A percentile compares a stretch with the other conserved stretches of the same genome.
Evolutionary conservation across 2,113 vertebrate species (phyloP).

Genomic region (Syngnathoides biaculeatus): DNA sequence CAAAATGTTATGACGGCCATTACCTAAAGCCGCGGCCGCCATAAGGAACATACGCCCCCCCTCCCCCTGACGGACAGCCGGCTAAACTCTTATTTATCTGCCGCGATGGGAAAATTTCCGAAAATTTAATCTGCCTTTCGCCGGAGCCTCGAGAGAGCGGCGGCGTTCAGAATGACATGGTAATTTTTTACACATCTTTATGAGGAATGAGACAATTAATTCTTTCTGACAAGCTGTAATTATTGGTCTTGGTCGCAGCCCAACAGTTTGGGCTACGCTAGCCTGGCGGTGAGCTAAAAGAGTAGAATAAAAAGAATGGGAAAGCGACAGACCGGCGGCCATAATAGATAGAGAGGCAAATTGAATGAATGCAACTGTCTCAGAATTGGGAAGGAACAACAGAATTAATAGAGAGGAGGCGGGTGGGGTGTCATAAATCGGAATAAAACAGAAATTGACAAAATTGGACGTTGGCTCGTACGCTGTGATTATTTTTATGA

Average conservation of each 20-base stretch:
- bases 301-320: slow-evolving; percentile 19
- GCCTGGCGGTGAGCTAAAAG: slow-evolving; percentile 84
- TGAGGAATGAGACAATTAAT: slow-evolving; percentile 99
- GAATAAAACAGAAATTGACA: too few species aligned
- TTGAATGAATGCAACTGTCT: slow-evolving; percentile 10
- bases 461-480: too few species aligned
- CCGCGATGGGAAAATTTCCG: slow-evolving; percentile 96
- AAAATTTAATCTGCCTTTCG: slow-evolving; percentile 98
- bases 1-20: slow-evolving; percentile 99
- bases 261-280: slow-evolving; percentile 95
- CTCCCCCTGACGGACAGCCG: slow-evolving; percentile 65
- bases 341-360: slow-evolving; percentile 57
- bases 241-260: slow-evolving; percentile 99
- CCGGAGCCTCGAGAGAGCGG: slow-evolving; percentile 97
- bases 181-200: slow-evolving; percentile 99
- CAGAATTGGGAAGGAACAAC: neutral
- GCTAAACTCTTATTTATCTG: slow-evolving; percentile 99
- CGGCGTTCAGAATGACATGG: slow-evolving; percentile 99
- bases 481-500: too few species aligned
- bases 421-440: neutral
- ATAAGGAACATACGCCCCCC: slow-evolving; percentile 99
- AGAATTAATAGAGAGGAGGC: neutral
- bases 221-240: slow-evolving; percentile 99
- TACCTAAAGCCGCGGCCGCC: slow-evolving; percentile 89
- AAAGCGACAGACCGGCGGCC: slow-evolving; percentile 30